Evolutionary conservation across 2,888 invertebrate genomes (phyloP), one percentile per base, ranked within the genome.

Genomic region (Phortica magna): DNA sequence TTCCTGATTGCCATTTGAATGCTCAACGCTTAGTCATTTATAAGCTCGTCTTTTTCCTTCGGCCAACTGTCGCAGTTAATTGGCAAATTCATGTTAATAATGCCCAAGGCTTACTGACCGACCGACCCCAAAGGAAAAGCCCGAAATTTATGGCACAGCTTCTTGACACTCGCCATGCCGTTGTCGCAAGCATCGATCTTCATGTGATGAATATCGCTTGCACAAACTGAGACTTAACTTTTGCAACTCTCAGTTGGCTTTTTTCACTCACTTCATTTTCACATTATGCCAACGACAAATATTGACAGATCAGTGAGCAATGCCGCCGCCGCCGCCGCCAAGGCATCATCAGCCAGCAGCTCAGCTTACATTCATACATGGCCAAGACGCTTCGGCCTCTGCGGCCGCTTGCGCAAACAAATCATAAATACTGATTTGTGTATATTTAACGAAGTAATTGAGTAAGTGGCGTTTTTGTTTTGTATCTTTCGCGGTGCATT

Each of bases 361-460:
- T 31, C 5, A n/a, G 1, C 31, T 31, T 31, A 31, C 31, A 4
- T 4, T 0, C 31, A 4, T 31, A 31, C 31, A 31, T 31, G 31
- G 31, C 31, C 31, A 31, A 31, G 3, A 31, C 2, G 2, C 31
- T 1, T 31, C 31, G 31, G 5, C 31, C 3, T 2, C 31, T 2
- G 31, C 31, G 31, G 31, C 19, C 61, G 61, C 19, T 61, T 22
- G 19, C 4, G 81, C 81, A 89, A 87, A 89, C 86, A 87, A 89
- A 88, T 89, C 86, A 87, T 87, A 87, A 89, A 89, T 88, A 87
- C 87, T 83, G 75, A 80, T 75, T 77, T 70, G 78, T 76, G 48
- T 79, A 71, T 85, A 89, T 87, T 89, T 87, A 88, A 85, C 83
- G 84, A 87, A 87, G 89, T 87, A 87, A 87, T 87, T 87, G 89